Base-by-base conservation (phyloP, 2,888 invertebrate species). In the Eudasyphora cyanicolor region DNA sequence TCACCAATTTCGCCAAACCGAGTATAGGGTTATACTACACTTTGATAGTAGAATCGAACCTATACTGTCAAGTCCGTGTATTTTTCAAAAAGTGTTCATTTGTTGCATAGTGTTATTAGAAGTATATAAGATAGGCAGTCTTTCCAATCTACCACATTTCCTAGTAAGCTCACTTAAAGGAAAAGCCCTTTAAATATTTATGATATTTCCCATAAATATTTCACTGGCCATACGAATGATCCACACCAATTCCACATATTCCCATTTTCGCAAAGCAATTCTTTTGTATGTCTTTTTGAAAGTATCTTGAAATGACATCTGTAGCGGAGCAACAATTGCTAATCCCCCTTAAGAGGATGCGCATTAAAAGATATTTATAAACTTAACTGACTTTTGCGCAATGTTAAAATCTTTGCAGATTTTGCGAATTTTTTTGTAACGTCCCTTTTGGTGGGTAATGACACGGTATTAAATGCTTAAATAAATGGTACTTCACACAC, bases 381-480 rank as follows among this genome's bases (percentile, higher is more conserved):
- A 49, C 60, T 38, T 42, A 75, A 54, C 32, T 51, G 49, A 45
- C 57, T 69, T 77, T 32, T 60, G 12, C 2, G 62, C 14, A 57
- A 42, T 35, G 74, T 17, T 14, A 51, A 51, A 32, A 32, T 35
- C 19, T 35, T 21, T 29, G 62, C 32, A 17, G 62, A 62, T 32
- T 62, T 3, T 32, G 27, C 19, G 62, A 32, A 54, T 54, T n/a
- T 32, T 32, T 60, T n/a, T n/a, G n/a, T n/a, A n/a, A n/a, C 57
- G 2, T 29, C 29, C 29, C n/a, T 60, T 29, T 14, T 14, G 10
- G 19, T 51, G 17, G 29, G 17, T 32, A 12, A 29, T 8, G 64
- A 42, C 27, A 19, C 29, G 5, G 69, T 60, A 82, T 82, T 82
- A 73, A 82, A 77, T 57, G 35, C 74, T 82, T 73, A 76, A 71